These are phyloP conservation scores for Pseudomyrmex sp. DNA, from an alignment of 1,140 invertebrate genomes.

Conservation along the genomic window DNA sequence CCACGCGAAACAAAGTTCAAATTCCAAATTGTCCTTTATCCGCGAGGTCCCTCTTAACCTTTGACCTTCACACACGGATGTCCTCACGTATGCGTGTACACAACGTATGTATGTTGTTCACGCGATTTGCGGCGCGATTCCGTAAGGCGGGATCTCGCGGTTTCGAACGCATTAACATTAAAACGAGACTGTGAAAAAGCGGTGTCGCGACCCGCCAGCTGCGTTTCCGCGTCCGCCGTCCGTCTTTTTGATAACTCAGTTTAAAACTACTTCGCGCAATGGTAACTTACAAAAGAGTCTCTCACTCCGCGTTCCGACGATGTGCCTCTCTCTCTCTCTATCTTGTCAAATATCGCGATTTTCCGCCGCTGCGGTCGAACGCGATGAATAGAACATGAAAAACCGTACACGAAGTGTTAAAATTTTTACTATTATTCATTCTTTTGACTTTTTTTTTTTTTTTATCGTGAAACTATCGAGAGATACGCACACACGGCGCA, in stretches of 20 bases:
- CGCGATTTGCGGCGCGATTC: conserved; percentile 45
- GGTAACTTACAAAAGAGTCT: conserved; percentile 34
- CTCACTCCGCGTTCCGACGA: not conserved
- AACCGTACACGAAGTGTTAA: not conserved
- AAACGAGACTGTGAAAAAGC: conserved; percentile 42
- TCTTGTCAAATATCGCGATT: conserved; percentile 3
- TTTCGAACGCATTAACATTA: conserved; percentile 59
- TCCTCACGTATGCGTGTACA: conserved; percentile 6
- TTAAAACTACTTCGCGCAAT: conserved; percentile 58
- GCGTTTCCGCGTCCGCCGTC: conserved; percentile 20
- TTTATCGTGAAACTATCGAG: too few relatives aligned
- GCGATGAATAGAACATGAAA: conserved; percentile 7
- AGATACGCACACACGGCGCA: too few relatives aligned
- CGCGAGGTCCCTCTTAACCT: conserved; percentile 53
- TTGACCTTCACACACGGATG: conserved; percentile 54
- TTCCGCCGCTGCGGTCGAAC: conserved; percentile 11
- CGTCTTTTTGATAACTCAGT: conserved; percentile 60
- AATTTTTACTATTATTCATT: not conserved
- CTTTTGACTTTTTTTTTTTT: not conserved
- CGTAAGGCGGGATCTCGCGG: conserved; percentile 51
- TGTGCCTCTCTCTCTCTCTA: not conserved
- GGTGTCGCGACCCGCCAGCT: not conserved
- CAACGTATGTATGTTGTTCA: not conserved
- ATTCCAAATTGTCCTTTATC: conserved; percentile 31
- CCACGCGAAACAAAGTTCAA: conserved; percentile 15